Percentiles rank a stretch among this genome's conserved stretches.
Conservation (phyloP, 1,140 invertebrate species). For the fruit fly (Drosophila melanogaster) region Release_6_plus_ISO1_MT NT_033779.5:18222501-18223000, state of each 20-base stretch:
- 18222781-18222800: background rate
- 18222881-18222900: conserved; percentile 53
- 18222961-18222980: conserved; percentile 20
- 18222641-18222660: background rate
- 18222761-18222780: too few species aligned
- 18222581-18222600: too few species aligned
- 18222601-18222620: too few species aligned
- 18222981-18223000: conserved; percentile 16
- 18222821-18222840: conserved; percentile 29
- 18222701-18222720: background rate
- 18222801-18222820: conserved; percentile 1
- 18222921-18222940: conserved; percentile 79
- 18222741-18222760: background rate
- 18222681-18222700: conserved; percentile 8
- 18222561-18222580: too few species aligned
- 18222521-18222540: too few species aligned
- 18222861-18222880: conserved; percentile 23
- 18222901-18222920: conserved; percentile 80
- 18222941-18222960: conserved; percentile 70
- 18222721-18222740: too few species aligned
- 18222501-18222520: too few species aligned
- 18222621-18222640: too few species aligned
- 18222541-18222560: too few species aligned
- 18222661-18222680: conserved; percentile 42
- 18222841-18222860: conserved; percentile 33